Evolutionary conservation across 2,888 invertebrate genomes (phyloP), one percentile per base, ranked within the genome.

Genomic region (Mongoloraphidia duomilia): DNA sequence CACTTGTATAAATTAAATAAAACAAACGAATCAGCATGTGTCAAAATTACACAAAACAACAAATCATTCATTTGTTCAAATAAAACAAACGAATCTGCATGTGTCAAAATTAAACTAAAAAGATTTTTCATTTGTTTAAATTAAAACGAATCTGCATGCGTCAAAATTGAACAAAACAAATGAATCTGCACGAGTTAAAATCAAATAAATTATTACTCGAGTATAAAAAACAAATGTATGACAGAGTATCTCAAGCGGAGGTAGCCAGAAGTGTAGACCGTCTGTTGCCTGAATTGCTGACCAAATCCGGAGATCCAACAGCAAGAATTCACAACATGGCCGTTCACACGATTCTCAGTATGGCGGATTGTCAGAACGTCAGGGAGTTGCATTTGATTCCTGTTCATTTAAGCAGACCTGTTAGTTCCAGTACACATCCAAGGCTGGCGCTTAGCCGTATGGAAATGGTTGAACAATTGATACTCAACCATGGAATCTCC

Each of bases 261-360:
- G 81, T 89, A 26, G 78, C 84, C 1, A 74, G 88, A 46, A 86
- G 88, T 58, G 77, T 90, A 14, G 91, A 92, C 67, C 82, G 87
- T 57, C 64, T 90, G 40, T 64, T 91, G 39, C 91, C 91, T 0
- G 91, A 91, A 63, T 65, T 92, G 46, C 66, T 91, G 41, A 80
- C 86, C 0, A 89, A 90, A 58, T 86, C 88, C 38, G 91, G 91
- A 0, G 92, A 92, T 66, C 86, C 89, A 0, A 88, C 89, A 1
- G 84, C 89, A 0, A 73, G 91, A 33, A 82, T 89, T 47, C 88
- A 90, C 63, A 88, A 88, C 53, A 81, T 90, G 59, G 90, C 90
- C 0, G 86, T 87, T 53, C 88, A 90, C 61, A 89, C 89, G 1
- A 86, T 90, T 52, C 74, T 90, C 33, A 87, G 86, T 51, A 83